Percentiles rank a stretch among this genome's conserved stretches.
phyloP scores from a whole-genome alignment of 1,140 invertebrate genomes.

The Battus philenor region DNA sequence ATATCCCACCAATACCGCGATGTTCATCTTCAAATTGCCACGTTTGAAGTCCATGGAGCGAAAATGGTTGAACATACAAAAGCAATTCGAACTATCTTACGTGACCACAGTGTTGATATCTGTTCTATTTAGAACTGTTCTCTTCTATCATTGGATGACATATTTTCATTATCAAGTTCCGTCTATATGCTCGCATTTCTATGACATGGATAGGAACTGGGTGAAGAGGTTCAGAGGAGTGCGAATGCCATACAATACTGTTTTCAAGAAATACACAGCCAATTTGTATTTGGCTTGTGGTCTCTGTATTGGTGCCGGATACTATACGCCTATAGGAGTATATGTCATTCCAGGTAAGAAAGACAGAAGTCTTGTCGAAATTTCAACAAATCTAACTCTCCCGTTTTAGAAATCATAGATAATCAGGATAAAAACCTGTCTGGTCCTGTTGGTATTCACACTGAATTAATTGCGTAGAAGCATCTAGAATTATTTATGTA shows the following conservation, averaged over 20 bases:
- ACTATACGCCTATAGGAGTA: too few species aligned
- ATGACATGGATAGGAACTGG: conserved; percentile 16
- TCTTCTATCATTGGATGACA: conserved; percentile 41
- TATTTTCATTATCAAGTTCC: conserved; percentile 36
- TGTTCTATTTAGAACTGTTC: conserved; percentile 18
- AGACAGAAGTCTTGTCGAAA: too few species aligned
- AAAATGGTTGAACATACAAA: conserved; percentile 21
- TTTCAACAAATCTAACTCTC: too few species aligned
- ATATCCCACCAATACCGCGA: conserved; percentile 28
- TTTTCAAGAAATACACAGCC: conserved; percentile 26
- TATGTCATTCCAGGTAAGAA: too few species aligned
- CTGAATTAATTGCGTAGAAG: too few species aligned
- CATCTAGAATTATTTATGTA: too few species aligned
- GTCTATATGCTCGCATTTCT: conserved; percentile 24
- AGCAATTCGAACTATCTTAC: conserved; percentile 30
- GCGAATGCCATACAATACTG: neutral
- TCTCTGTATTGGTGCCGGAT: too few species aligned
- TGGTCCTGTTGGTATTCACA: too few species aligned
- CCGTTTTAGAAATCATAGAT: too few species aligned
- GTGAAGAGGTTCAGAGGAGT: conserved; percentile 16
- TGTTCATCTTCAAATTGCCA: conserved; percentile 33
- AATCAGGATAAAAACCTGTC: too few species aligned
- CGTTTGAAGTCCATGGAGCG: conserved; percentile 13
- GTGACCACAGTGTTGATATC: conserved; percentile 18
- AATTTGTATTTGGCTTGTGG: conserved; percentile 30